Evolutionary conservation across 2,888 invertebrate genomes (phyloP).

Genomic region (Trissoscelio sp.): DNA sequence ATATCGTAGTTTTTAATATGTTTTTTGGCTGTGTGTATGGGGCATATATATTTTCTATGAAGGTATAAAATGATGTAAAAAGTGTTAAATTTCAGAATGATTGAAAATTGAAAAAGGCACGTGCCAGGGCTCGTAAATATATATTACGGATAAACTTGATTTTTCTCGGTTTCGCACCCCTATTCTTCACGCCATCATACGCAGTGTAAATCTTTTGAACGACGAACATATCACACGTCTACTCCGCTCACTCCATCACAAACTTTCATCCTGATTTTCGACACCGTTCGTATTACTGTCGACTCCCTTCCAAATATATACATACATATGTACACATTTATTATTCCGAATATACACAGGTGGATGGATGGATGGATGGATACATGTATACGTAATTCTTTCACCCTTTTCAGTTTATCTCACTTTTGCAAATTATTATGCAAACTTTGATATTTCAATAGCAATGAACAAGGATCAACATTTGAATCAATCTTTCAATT

Average conservation of each 20-base stretch:
- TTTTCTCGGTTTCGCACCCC: slow-evolving; percentile 66
- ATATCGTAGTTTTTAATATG: too few relatives aligned
- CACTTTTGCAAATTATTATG: slow-evolving; percentile 35
- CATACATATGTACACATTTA: slow-evolving; percentile 68
- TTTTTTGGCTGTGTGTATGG: too few relatives aligned
- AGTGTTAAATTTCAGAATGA: too few relatives aligned
- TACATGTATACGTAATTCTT: slow-evolving; percentile 41
- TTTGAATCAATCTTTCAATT: background rate
- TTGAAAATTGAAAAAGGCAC: slow-evolving; percentile 33
- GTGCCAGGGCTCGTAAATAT: slow-evolving; percentile 39
- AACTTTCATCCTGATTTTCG: slow-evolving; percentile 63
- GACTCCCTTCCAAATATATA: slow-evolving; percentile 64
- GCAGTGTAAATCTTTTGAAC: slow-evolving; percentile 64
- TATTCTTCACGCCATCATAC: slow-evolving; percentile 61
- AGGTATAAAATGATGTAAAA: too few relatives aligned
- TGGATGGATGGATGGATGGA: slow-evolving; percentile 53
- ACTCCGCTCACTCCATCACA: slow-evolving; percentile 45
- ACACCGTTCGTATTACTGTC: slow-evolving; percentile 62
- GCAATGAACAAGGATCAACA: background rate
- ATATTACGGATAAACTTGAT: slow-evolving; percentile 59
- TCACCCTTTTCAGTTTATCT: slow-evolving; percentile 30
- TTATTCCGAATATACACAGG: slow-evolving; percentile 63
- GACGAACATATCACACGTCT: slow-evolving; percentile 62
- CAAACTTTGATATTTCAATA: slow-evolving; percentile 26
- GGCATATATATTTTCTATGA: too few relatives aligned